phyloP scores from a whole-genome alignment of 2,888 invertebrate genomes.

The Stramonita haemastoma region DNA sequence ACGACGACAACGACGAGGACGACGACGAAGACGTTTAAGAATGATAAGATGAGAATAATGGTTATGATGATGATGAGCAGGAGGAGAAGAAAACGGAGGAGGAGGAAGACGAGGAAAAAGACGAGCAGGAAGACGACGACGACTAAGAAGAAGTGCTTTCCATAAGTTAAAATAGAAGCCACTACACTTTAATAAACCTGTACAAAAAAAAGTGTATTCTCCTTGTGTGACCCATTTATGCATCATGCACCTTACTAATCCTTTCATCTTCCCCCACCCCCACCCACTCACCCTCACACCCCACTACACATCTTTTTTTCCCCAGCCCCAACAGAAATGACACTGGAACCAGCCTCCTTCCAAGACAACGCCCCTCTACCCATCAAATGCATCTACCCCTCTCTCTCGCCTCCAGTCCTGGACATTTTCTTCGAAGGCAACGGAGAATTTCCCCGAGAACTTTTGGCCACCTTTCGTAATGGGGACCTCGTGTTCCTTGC shows the following conservation, averaged over 20 bases:
- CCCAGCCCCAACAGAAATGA: neutral
- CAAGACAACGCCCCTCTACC: neutral
- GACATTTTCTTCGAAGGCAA: neutral
- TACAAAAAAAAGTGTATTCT: too few species aligned
- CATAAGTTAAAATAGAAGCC: too few species aligned
- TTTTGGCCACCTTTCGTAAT: neutral
- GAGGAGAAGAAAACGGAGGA: neutral
- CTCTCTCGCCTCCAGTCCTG: neutral
- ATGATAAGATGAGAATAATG: constrained; percentile 9
- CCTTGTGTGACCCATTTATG: too few species aligned
- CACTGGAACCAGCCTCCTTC: neutral
- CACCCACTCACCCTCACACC: too few species aligned
- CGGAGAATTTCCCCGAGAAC: neutral
- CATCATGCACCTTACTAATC: too few species aligned
- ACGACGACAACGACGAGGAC: constrained; percentile 24
- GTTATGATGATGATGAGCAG: neutral
- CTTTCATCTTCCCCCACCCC: too few species aligned
- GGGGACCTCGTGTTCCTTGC: neutral
- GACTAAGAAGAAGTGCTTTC: constrained; percentile 29
- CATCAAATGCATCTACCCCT: constrained; percentile 18
- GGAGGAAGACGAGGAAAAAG: neutral
- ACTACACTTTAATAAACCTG: too few species aligned
- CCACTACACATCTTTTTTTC: neutral
- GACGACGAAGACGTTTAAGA: neutral
- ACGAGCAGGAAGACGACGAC: neutral